Evolutionary conservation across 2,113 vertebrate species (phyloP).

Genomic region (Lota lota): DNA sequence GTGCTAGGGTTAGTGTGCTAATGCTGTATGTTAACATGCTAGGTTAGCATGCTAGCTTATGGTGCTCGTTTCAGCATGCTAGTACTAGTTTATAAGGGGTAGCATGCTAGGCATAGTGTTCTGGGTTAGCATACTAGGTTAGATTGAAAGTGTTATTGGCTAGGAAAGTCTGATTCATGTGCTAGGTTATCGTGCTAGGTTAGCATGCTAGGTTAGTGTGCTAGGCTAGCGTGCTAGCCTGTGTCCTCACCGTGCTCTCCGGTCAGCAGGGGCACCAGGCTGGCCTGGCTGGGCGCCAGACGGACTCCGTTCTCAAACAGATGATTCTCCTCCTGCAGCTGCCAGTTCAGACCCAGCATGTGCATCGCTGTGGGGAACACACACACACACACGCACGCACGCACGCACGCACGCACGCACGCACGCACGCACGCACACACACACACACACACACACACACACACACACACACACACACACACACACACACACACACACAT

Average conservation of each 20-base stretch:
- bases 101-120: too few relatives aligned
- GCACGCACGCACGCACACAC: conserved; percentile 16
- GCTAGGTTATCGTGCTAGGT: not conserved
- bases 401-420: conserved; percentile 37
- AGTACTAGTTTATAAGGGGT: too few relatives aligned
- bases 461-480: not conserved
- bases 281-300: conserved; percentile 81
- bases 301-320: conserved; percentile 91
- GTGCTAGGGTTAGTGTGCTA: too few relatives aligned
- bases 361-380: conserved; percentile 85
- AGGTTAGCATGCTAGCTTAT: too few relatives aligned
- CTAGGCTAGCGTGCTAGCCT: not conserved
- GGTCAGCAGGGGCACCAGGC: conserved; percentile 80
- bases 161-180: too few relatives aligned
- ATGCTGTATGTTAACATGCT: too few relatives aligned
- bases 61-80: too few relatives aligned
- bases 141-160: too few relatives aligned
- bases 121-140: too few relatives aligned
- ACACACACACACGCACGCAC: conserved; percentile 40
- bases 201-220: not conserved
- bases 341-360: conserved; percentile 97
- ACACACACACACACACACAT: not conserved
- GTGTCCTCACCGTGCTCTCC: conserved; percentile 81
- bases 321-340: conserved; percentile 92
- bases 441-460: conserved; percentile 17